Evolutionary conservation across 1,140 invertebrate genomes (phyloP).

Genomic region (Drosophila setifemur): DNA sequence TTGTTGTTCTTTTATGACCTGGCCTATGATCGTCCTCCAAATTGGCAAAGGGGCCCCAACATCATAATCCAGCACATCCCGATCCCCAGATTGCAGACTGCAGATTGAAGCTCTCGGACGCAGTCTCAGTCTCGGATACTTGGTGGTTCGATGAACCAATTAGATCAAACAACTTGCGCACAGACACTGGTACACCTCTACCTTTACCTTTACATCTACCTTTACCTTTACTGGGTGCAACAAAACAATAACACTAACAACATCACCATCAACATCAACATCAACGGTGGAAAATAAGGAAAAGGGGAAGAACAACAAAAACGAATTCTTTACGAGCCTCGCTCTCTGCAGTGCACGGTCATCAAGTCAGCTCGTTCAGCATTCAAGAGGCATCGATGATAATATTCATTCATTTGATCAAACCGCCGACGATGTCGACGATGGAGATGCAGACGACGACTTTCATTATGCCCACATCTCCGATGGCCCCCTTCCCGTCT

Average conservation of each 20-base stretch:
- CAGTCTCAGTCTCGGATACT: no score
- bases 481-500: not conserved
- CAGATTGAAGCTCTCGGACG: constrained; percentile 3
- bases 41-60: constrained; percentile 31
- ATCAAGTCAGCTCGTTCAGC: constrained; percentile 76
- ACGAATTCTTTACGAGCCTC: constrained; percentile 65
- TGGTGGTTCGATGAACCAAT: constrained; percentile 75
- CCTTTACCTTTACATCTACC: no score
- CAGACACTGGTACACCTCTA: no score
- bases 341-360: constrained; percentile 58
- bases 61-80: constrained; percentile 44
- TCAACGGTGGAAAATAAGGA: constrained; percentile 11
- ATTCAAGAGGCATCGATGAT: constrained; percentile 77
- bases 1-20: constrained; percentile 7
- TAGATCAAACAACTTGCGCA: constrained; percentile 75
- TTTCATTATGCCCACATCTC: constrained; percentile 18
- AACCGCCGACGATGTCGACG: constrained; percentile 73
- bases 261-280: not conserved
- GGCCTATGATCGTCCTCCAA: constrained; percentile 26
- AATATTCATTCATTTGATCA: constrained; percentile 81
- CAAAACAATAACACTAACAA: constrained; percentile 28
- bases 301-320: constrained; percentile 30
- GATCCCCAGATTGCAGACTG: constrained; percentile 18
- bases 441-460: constrained; percentile 18
- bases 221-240: constrained; percentile 41